A percentile compares a stretch with the other conserved stretches of the same genome.
phyloP scores from a whole-genome alignment of 2,113 vertebrate species.

The Nothobranchius furzeri region DNA sequence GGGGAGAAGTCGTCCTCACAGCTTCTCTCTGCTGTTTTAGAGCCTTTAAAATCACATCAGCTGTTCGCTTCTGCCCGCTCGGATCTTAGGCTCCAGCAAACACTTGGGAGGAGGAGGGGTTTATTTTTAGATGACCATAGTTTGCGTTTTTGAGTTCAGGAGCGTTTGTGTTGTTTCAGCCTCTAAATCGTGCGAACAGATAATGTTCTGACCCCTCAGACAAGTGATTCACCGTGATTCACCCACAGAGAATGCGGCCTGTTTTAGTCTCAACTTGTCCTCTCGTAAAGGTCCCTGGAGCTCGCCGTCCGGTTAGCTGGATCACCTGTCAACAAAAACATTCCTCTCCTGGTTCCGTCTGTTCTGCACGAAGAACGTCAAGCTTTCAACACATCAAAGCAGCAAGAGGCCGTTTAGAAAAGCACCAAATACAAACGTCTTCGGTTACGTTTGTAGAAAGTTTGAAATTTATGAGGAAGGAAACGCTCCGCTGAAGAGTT shows the following conservation, averaged over 20 bases:
- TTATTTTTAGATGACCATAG: too few species aligned
- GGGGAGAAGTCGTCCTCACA: conserved; percentile 58
- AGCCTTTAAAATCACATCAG: conserved; percentile 60
- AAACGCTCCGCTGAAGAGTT: too few species aligned
- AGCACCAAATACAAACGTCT: too few species aligned
- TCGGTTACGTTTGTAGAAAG: too few species aligned
- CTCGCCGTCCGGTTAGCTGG: conserved; percentile 5
- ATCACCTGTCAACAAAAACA: conserved; percentile 35
- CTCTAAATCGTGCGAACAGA: conserved; percentile 28
- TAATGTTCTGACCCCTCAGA: conserved; percentile 42
- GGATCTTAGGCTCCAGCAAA: too few species aligned
- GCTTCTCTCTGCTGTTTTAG: conserved; percentile 55
- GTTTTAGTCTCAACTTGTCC: conserved; percentile 56
- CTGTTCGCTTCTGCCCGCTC: too few species aligned
- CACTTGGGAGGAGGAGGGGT: too few species aligned
- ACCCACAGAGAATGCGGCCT: conserved; percentile 51
- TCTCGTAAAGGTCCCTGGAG: conserved; percentile 28
- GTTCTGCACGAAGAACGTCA: too few species aligned
- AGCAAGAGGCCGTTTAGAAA: too few species aligned
- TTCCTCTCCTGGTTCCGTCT: background rate
- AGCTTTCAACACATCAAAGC: too few species aligned
- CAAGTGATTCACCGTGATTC: conserved; percentile 68
- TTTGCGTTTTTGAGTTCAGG: too few species aligned
- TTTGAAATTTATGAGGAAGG: too few species aligned
- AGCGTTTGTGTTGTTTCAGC: conserved; percentile 11